These are phyloP conservation scores for Caenorhabditis sinica DNA, from an alignment of 2,888 invertebrate species.

Conservation along the genomic window DNA sequence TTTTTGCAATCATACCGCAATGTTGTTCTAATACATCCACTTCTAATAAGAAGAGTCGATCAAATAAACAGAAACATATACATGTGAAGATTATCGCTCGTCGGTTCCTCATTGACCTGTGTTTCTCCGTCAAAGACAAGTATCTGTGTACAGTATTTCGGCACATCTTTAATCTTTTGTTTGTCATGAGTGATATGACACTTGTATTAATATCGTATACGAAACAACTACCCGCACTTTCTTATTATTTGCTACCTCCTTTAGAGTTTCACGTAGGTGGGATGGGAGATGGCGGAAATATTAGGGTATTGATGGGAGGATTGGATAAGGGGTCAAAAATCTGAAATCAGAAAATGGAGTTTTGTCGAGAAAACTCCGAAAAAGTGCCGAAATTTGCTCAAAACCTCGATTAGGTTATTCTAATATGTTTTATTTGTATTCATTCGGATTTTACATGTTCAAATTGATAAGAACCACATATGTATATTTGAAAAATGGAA, in stretches of 20 bases:
- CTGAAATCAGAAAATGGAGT: background rate
- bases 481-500: no score
- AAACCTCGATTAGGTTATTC: no score
- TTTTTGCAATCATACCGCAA: no score
- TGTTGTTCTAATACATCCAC: background rate
- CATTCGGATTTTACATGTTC: no score
- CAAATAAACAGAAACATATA: background rate
- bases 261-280: conserved; percentile 1
- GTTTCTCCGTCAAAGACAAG: conserved; percentile 45
- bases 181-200: conserved; percentile 61
- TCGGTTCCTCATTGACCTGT: conserved; percentile 16
- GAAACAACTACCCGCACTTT: conserved; percentile 47
- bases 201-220: conserved; percentile 56
- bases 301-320: background rate
- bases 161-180: conserved; percentile 65
- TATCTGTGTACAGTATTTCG: conserved; percentile 54
- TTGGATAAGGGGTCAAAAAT: background rate
- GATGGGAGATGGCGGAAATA: background rate
- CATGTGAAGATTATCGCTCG: conserved; percentile 52
- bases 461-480: no score
- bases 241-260: conserved; percentile 28
- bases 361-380: no score
- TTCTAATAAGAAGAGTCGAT: background rate
- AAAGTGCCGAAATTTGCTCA: no score
- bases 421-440: no score